Conservation (phyloP, 2,113 vertebrate species). For the Scartelaos histophorus region DNA sequence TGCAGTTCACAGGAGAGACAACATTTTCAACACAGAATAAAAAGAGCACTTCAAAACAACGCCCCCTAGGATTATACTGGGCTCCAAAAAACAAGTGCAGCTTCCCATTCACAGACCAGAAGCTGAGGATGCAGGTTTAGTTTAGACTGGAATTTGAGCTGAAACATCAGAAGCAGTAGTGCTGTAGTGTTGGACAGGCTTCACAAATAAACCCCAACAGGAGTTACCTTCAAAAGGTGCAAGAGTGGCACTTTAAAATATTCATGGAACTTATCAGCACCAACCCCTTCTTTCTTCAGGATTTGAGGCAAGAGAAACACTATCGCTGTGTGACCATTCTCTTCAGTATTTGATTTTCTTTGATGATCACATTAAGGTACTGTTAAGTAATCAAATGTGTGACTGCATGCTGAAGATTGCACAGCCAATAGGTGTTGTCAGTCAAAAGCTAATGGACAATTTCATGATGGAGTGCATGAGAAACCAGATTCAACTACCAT, state of each 20-base stretch:
- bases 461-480: constrained; percentile 18
- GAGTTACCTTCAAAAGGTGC: constrained; percentile 17
- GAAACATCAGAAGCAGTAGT: constrained; percentile 46
- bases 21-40: constrained; percentile 4
- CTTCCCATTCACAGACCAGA: constrained; percentile 20
- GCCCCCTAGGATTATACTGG: constrained; percentile 24
- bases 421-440: constrained; percentile 7
- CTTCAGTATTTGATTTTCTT: neutral
- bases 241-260: constrained; percentile 18
- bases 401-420: constrained; percentile 24
- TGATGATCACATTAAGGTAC: constrained; percentile 11
- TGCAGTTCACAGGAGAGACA: constrained; percentile 30
- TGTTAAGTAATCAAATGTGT: neutral
- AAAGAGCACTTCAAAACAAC: constrained; percentile 64
- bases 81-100: constrained; percentile 22
- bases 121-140: constrained; percentile 25
- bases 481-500: constrained; percentile 19
- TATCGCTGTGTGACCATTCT: constrained; percentile 19
- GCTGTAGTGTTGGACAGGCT: constrained; percentile 56
- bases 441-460: constrained; percentile 5
- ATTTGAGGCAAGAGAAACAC: neutral
- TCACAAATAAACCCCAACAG: constrained; percentile 27
- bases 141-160: constrained; percentile 30
- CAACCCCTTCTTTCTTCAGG: constrained; percentile 1
- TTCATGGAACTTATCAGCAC: neutral